Evolutionary conservation across 2,113 vertebrate species (phyloP).

Genomic region (Rynchops niger): DNA sequence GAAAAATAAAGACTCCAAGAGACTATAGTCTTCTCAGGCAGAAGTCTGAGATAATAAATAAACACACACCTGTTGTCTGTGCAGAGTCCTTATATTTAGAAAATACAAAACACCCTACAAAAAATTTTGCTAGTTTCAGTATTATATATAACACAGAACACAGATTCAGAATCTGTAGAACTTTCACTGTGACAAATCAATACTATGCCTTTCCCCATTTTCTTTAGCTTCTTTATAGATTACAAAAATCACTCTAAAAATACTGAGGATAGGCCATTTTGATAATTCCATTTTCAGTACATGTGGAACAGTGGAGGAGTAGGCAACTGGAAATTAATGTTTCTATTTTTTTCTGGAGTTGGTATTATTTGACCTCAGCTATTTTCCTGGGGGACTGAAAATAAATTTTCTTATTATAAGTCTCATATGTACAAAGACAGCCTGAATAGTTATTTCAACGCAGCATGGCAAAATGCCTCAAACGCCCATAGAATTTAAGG

Average conservation of each 20-base stretch:
- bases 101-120: neutral
- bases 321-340: neutral
- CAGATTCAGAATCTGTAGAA: neutral
- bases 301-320: neutral
- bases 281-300: neutral
- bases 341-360: conserved; percentile 25
- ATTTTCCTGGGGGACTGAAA: neutral
- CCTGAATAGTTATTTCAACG: conserved; percentile 44
- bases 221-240: neutral
- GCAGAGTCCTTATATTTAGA: neutral
- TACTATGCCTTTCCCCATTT: neutral
- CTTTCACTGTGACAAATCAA: neutral
- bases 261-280: neutral
- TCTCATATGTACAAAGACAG: neutral
- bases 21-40: neutral
- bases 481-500: conserved; percentile 12
- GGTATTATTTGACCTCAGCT: conserved; percentile 6
- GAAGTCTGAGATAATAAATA: neutral
- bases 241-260: neutral
- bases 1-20: neutral
- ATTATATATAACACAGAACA: neutral
- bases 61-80: neutral
- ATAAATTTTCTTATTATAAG: conserved; percentile 14
- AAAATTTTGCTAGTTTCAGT: neutral
- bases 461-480: conserved; percentile 43